Percentiles rank a stretch among this genome's conserved stretches.
These are phyloP conservation scores for Mormyrus hasselquistii DNA, from an alignment of 2,797 vertebrate genomes.

Conservation along the genomic window DNA sequence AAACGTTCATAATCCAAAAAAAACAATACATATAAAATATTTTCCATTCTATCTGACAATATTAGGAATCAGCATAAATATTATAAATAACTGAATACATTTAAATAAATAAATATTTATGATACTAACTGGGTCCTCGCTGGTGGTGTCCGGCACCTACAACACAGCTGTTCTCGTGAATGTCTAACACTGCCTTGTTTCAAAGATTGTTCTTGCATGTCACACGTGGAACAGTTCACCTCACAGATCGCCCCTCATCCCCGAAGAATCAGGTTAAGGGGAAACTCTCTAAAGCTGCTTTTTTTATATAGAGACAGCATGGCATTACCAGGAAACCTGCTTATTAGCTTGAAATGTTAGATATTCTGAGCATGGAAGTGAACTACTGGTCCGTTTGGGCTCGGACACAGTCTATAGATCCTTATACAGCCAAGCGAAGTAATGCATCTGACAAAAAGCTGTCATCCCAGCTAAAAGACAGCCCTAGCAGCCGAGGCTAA, in stretches of 20 bases:
- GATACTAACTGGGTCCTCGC: conserved; percentile 37
- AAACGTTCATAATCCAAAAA: conserved; percentile 40
- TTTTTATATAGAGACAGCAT: neutral
- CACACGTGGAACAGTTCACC: neutral
- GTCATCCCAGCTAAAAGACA: neutral
- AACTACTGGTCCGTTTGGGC: neutral
- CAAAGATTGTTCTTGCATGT: neutral
- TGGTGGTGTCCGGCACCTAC: conserved; percentile 57
- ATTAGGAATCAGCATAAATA: conserved; percentile 57
- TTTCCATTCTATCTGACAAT: conserved; percentile 26
- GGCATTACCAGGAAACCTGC: neutral
- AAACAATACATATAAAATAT: conserved; percentile 40
- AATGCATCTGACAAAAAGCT: neutral
- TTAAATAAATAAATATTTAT: conserved; percentile 73
- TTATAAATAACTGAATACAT: conserved; percentile 54
- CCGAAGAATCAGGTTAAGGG: neutral
- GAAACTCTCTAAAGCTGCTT: neutral
- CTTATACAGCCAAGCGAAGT: neutral
- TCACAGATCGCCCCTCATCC: neutral
- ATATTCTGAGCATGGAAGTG: neutral
- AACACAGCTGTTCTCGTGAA: conserved; percentile 11
- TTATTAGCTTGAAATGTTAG: neutral
- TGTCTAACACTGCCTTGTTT: neutral
- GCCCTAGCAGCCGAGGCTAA: neutral
- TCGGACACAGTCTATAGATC: neutral